phyloP scores from a whole-genome alignment of 2,888 invertebrate species.

The Spilarctia lutea region DNA sequence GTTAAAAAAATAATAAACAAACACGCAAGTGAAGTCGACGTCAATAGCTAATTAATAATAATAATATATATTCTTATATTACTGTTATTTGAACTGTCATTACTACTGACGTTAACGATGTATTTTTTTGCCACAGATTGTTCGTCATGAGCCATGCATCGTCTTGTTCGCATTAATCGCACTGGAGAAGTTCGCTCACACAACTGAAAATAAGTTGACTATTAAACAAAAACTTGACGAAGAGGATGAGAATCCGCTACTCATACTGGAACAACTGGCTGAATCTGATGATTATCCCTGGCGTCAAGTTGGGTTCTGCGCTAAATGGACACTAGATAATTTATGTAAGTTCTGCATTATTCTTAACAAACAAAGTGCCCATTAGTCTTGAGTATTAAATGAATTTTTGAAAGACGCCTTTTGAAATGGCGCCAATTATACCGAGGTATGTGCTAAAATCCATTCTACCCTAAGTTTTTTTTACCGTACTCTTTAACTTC shows the following conservation, averaged over 20 bases:
- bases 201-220: constrained; percentile 94
- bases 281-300: constrained; percentile 88
- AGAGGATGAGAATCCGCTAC: constrained; percentile 88
- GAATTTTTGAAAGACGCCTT: not conserved
- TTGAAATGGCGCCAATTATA: not conserved
- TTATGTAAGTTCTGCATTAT: constrained; percentile 82
- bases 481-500: no score
- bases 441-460: not conserved
- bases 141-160: constrained; percentile 89
- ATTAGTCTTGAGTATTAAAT: no score
- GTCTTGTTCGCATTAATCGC: constrained; percentile 95
- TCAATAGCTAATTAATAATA: no score
- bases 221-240: constrained; percentile 89
- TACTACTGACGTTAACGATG: not conserved
- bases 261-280: constrained; percentile 89
- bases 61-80: no score
- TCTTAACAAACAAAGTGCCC: not conserved
- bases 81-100: not conserved
- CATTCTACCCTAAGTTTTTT: no score
- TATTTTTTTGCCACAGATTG: constrained; percentile 49
- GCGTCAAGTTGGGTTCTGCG: constrained; percentile 96
- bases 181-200: constrained; percentile 97
- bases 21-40: no score
- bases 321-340: constrained; percentile 97
- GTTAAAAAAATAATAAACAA: no score